Base-by-base conservation (phyloP, 2,888 invertebrate species). In the Drosophila longiperda region DNA sequence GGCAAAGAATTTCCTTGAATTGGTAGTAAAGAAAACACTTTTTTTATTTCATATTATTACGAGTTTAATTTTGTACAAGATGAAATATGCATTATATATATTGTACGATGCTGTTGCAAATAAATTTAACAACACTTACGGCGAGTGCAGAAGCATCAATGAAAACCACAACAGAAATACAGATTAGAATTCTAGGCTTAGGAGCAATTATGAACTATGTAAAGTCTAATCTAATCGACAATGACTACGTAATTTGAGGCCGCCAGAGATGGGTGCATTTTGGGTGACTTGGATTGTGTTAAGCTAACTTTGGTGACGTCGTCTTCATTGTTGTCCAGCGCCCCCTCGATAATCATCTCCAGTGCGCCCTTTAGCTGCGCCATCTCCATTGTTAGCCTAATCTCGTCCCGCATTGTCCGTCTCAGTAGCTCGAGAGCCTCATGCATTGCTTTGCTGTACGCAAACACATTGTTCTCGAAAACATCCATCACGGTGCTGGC, bases 401-500 rank as follows among this genome's bases (percentile, higher is more conserved):
- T 94, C 93, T 98, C 98, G 72, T 95, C 94, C 75, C 94, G 93
- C 29, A 98, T 93, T 71, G 95, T 94, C 55, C 94, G 93, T 42
- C 94, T 93, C 5, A 98, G 93, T 12, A 94, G 92, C 61, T 94
- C 93, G 80, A 97, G 95, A 70, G 95, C 92, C 73, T 94, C 93
- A 52, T 95, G 94, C 48, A 96, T 94, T 67, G 95, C 94, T 23
- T 95, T 94, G 32, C 95, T 95, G 83, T 96, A 94, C 77, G 94
- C 92, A 75, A 95, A 94, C n/a, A 96, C 92, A 83, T 94, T 94
- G 65, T 94, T 94, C 83, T 96, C 96, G 91, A 96, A 97, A 1
- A 96, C 95, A 93, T 97, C 97, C 73, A 98, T 92, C 69, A 98
- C 94, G 26, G 95, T 94, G 92, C 96, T 95, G 3, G 95, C 94